Conservation (phyloP, 2,797 vertebrate species). For the Loriculus beryllinus region DNA sequence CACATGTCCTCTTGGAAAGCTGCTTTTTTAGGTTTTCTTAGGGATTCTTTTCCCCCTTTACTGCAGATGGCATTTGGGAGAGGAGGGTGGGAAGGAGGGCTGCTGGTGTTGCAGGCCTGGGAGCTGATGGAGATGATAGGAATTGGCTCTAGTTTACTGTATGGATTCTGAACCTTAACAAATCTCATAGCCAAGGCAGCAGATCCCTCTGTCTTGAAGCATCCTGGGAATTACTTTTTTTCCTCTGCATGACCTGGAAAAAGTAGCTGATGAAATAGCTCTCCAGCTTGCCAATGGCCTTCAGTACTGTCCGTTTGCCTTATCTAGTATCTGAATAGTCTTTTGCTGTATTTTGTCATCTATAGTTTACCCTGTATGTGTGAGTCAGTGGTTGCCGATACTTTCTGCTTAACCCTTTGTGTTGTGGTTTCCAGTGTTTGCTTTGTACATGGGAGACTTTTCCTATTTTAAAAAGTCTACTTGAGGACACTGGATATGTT, state of each 20-base stretch:
- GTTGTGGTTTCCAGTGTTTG: background rate
- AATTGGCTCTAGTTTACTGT: background rate
- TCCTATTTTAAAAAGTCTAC: background rate
- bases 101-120: background rate
- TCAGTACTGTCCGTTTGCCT: background rate
- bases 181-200: background rate
- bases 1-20: background rate
- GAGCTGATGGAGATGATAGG: background rate
- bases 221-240: slow-evolving; percentile 30
- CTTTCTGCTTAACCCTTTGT: slow-evolving; percentile 1
- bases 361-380: background rate
- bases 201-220: background rate
- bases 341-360: background rate
- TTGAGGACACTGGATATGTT: background rate
- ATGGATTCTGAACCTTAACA: background rate
- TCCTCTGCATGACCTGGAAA: slow-evolving; percentile 38
- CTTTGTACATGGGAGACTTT: background rate
- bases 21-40: background rate
- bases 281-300: background rate
- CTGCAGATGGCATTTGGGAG: background rate
- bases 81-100: background rate
- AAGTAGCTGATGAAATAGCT: slow-evolving; percentile 50
- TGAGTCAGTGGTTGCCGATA: background rate
- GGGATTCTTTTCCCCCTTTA: rapidly evolving
- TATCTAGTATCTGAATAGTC: background rate